Evolutionary conservation across 2,888 invertebrate genomes (phyloP).

Genomic region (Ornithoptera alexandrae): DNA sequence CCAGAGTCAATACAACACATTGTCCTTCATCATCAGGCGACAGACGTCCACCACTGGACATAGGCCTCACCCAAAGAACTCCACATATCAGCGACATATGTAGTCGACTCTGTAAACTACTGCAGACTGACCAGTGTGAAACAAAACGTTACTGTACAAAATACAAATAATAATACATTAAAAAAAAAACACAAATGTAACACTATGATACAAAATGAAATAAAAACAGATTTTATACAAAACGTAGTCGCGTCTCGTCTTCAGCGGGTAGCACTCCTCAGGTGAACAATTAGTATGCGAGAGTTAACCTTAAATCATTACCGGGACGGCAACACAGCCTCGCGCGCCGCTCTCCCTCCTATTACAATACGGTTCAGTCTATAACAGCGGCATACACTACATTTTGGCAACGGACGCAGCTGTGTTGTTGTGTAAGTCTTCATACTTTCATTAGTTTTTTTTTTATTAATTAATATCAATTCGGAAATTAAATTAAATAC

Average conservation of each 20-base stretch:
- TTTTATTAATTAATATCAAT: conserved; percentile 3
- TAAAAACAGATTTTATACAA: conserved; percentile 43
- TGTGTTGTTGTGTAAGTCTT: conserved; percentile 18
- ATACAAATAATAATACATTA: conserved; percentile 48
- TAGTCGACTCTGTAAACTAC: conserved; percentile 27
- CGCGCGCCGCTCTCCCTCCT: conserved; percentile 26
- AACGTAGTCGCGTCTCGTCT: conserved; percentile 30
- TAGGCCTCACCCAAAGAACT: not conserved
- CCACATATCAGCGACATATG: conserved; percentile 33
- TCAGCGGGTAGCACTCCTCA: conserved; percentile 18
- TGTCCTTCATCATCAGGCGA: no score
- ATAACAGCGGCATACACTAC: conserved; percentile 31
- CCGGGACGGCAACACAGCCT: conserved; percentile 21
- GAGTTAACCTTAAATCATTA: conserved; percentile 17
- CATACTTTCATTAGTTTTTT: conserved; percentile 5
- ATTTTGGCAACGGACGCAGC: conserved; percentile 26
- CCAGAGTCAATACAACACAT: conserved; percentile 28
- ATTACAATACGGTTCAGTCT: conserved; percentile 38
- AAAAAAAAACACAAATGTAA: conserved; percentile 45
- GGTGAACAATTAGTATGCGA: conserved; percentile 4
- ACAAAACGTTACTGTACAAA: conserved; percentile 68
- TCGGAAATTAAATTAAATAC: conserved; percentile 20
- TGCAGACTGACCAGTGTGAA: conserved; percentile 46
- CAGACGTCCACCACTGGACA: not conserved
- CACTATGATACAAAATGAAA: conserved; percentile 65